Percentiles rank a stretch among this genome's conserved stretches.
phyloP scores from a whole-genome alignment of 2,113 vertebrate genomes.

The Monarcha castaneiventris region DNA sequence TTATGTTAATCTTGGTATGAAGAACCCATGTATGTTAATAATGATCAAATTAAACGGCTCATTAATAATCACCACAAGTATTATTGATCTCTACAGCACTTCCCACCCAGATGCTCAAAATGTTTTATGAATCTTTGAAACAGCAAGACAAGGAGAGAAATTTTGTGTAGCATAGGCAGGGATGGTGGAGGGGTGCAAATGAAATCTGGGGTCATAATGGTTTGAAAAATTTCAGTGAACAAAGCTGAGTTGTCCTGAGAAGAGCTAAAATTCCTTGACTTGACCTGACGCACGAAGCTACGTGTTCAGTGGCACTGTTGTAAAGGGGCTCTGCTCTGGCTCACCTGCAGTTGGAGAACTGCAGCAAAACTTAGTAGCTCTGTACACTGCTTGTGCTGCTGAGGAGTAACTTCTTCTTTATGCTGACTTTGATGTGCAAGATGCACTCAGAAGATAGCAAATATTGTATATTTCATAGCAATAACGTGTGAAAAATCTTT shows the following conservation, averaged over 20 bases:
- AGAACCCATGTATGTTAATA: not conserved
- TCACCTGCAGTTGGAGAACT: not conserved
- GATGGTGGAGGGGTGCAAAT: not conserved
- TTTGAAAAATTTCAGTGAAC: not conserved
- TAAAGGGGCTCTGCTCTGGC: not conserved
- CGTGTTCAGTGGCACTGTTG: not conserved
- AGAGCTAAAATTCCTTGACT: not conserved
- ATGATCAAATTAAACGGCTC: not conserved
- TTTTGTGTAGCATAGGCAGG: not conserved
- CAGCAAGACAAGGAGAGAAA: not conserved
- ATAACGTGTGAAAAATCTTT: conserved; percentile 13
- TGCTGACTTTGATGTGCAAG: not conserved
- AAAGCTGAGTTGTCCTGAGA: not conserved
- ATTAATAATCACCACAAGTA: not conserved
- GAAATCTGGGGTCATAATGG: not conserved
- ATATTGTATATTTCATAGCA: not conserved
- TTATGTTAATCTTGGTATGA: not conserved
- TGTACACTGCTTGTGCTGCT: not conserved
- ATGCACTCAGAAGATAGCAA: not conserved
- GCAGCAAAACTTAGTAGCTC: not conserved
- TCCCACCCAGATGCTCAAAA: not conserved
- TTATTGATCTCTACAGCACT: not conserved
- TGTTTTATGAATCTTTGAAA: not conserved
- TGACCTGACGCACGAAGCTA: not conserved
- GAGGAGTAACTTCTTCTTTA: not conserved